Percentiles rank a stretch among this genome's conserved stretches.
phyloP scores from a whole-genome alignment of 2,113 vertebrate species.

The Colaptes auratus region DNA sequence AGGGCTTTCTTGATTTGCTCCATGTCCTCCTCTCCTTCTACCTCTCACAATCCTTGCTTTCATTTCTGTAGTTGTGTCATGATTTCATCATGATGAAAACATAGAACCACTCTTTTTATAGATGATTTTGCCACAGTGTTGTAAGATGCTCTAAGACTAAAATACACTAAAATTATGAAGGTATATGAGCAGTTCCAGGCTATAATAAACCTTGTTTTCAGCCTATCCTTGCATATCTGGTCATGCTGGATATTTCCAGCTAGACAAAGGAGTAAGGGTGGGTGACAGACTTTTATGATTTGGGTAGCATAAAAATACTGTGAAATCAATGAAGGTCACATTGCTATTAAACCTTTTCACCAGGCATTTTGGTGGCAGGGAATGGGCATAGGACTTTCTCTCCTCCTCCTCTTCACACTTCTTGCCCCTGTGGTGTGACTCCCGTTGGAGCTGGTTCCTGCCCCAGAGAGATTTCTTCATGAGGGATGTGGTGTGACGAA shows the following conservation, averaged over 20 bases:
- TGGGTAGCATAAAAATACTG: neutral
- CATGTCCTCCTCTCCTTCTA: neutral
- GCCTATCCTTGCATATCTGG: neutral
- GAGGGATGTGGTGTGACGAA: neutral
- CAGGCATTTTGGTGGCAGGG: neutral
- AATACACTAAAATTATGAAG: neutral
- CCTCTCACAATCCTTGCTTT: neutral
- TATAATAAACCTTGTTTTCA: neutral
- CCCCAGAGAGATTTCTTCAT: neutral
- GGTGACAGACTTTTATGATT: neutral
- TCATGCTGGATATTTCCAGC: neutral
- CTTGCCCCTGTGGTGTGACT: neutral
- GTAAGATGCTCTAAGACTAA: neutral
- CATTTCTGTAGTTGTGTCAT: neutral
- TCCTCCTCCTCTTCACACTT: neutral
- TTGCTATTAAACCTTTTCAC: neutral
- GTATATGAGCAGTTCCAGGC: neutral
- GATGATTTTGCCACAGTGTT: neutral
- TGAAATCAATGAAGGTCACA: neutral
- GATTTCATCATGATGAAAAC: neutral
- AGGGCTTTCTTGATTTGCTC: neutral
- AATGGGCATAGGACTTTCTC: neutral
- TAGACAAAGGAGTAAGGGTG: neutral
- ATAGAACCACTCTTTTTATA: neutral
- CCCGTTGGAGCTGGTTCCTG: neutral